Evolutionary conservation across 2,113 vertebrate genomes (phyloP), one percentile per base, ranked within the genome.

Genomic region (Aptenodytes patagonicus): DNA sequence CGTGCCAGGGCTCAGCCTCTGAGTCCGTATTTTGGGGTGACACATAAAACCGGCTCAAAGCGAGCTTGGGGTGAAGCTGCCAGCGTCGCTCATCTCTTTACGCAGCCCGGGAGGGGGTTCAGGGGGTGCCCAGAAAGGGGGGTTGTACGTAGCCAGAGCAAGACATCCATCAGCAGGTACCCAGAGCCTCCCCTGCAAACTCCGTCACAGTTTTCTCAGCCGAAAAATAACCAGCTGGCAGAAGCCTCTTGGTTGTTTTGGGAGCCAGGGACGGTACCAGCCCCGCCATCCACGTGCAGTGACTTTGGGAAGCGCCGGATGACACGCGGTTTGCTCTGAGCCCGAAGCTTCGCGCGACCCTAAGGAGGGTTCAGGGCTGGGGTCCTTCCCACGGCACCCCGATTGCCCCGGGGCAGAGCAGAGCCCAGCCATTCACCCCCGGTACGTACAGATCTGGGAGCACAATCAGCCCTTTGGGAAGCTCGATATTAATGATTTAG

Each of bases 321-420:
- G 64, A 36, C 18, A 0, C 15, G 0, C 1, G 1, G 31, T 8
- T 36, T 47, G 68, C 80, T 62, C n/a, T 3, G 54, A 73, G 68
- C 73, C 87, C 4, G 0, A 7, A 29, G n/a, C 19, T 12, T 7
- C 10, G 0, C 4, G 0, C 1, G 7, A 2, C 28, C 65, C 83
- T 3, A 21, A 9, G 11, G 54, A 65, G 52, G 32, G 70, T 5
- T 32, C 61, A 1, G 72, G 21, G 20, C 7, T 40, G 18, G 71
- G n/a, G 16, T 55, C 49, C 77, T 51, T 28, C 44, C 87, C 79
- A 2, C 0, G 6, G 28, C 42, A 2, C 54, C 73, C 40, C 3
- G 1, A 38, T 16, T 7, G 46, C 69, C 54, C 89, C 0, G 21
- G 81, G 90, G 71, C 83, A 81, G 6, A 66, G 83, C 42, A 4